Evolutionary conservation across 1,140 invertebrate genomes (phyloP).

Genomic region (Tetragonula clypearis): DNA sequence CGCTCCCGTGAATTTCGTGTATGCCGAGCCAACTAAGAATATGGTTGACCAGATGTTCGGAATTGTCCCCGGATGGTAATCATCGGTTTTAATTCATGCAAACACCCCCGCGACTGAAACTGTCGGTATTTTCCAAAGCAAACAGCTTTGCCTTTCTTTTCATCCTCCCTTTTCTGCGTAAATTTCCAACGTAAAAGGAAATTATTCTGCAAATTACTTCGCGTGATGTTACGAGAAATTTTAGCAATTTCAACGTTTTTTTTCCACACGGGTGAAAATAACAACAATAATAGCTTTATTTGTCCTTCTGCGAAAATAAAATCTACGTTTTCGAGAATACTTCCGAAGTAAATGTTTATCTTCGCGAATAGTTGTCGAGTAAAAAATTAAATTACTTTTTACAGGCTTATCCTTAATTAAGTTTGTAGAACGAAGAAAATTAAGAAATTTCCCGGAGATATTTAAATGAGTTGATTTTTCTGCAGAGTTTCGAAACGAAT

Average conservation of each 20-base stretch:
- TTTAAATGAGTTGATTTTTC: neutral
- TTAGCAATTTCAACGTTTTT: neutral
- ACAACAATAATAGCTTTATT: no score
- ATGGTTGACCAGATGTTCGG: neutral
- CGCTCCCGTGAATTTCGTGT: neutral
- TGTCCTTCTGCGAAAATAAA: neutral
- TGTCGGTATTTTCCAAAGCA: neutral
- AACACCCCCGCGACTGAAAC: neutral
- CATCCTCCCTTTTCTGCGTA: neutral
- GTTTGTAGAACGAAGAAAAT: no score
- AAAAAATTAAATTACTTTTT: no score
- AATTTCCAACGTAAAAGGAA: no score
- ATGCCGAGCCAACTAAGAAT: neutral
- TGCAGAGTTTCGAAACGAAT: no score
- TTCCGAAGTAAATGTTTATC: no score
- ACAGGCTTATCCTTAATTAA: no score
- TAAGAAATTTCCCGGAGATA: no score
- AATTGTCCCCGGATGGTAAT: neutral
- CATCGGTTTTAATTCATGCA: constrained; percentile 3
- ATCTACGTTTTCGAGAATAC: no score
- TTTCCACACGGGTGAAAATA: neutral
- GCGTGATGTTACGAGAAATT: neutral
- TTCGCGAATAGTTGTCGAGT: no score
- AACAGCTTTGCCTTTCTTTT: neutral
- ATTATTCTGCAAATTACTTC: neutral